These are phyloP conservation scores for Hydrolagus colliei DNA, from an alignment of 2,797 vertebrate genomes.

Conservation along the genomic window DNA sequence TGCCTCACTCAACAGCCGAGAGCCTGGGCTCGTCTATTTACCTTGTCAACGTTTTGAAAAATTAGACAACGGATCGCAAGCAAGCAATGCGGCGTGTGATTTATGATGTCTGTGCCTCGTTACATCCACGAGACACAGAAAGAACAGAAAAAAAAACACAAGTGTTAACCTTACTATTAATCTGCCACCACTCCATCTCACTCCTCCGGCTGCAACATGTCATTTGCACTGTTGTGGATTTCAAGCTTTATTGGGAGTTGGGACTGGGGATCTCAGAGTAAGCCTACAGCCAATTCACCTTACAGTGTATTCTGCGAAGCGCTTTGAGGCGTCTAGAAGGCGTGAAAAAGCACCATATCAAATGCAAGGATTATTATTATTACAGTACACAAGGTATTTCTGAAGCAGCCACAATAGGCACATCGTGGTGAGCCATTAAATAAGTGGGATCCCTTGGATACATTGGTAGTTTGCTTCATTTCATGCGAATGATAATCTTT, in stretches of 20 bases:
- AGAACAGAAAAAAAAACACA: neutral
- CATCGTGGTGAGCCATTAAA: no score
- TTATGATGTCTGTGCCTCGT: neutral
- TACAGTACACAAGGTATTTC: neutral
- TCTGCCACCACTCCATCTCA: neutral
- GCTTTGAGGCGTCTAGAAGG: no score
- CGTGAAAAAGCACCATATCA: no score
- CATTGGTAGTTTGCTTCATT: no score
- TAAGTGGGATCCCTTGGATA: no score
- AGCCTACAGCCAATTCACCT: no score
- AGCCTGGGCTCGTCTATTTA: constrained; percentile 5
- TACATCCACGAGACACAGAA: no score
- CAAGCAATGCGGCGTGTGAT: neutral
- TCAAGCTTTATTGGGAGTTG: neutral
- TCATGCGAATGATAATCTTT: no score
- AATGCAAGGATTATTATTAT: no score
- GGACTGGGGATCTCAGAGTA: neutral
- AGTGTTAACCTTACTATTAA: neutral
- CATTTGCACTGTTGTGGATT: neutral
- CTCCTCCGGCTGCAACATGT: neutral
- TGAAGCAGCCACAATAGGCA: neutral
- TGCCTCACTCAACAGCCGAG: neutral
- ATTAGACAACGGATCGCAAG: neutral
- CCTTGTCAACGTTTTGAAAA: constrained; percentile 18
- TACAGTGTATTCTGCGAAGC: no score